Evolutionary conservation across 1,140 invertebrate species (phyloP), one percentile per base, ranked within the genome.

Genomic region (Mamestra configurata): DNA sequence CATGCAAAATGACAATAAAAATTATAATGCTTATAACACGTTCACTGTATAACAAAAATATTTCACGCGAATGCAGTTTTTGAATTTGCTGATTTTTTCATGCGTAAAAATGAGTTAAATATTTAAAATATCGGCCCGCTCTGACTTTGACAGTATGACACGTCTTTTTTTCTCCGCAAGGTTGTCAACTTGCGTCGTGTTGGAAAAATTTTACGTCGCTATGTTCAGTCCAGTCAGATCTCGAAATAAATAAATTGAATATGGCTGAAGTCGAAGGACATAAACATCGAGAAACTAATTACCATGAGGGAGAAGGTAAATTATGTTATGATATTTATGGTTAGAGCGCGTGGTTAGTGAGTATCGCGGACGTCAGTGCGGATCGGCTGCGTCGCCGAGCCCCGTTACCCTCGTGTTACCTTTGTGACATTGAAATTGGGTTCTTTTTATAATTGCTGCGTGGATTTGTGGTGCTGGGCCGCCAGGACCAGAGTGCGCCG

Each of bases 401-500:
- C 83, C 82, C 81, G 87, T 86, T 90, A 92, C 88, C 92, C 90
- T 93, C 92, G 93, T 93, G 92, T 90, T 88, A 84, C 88, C 77
- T 85, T 90, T 89, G 89, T 93, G 93, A 94, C 92, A 94, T 93
- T 94, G 93, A 94, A 93, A 90, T 89, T 91, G 91, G 90, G 92
- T 91, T 94, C 92, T 94, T 93, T 93, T 94, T 93, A 92, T 93
- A 93, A 90, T 93, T 93, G 91, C 92, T 94, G 92, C 90, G 88
- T 93, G 93, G 92, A 94, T 91, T 70, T 89, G 84, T 90, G 90
- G 89, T 93, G 92, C 89, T 92, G 90, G 85, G 82, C 82, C 80
- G 89, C 88, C 85, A 92, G 87, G 86, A 90, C 85, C 81, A 80
- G 83, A 90, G 88, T 87, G 88, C 84, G 82, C 81, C 85, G 81